phyloP scores from a whole-genome alignment of 2,113 vertebrate genomes.

The Octodon degus region DNA sequence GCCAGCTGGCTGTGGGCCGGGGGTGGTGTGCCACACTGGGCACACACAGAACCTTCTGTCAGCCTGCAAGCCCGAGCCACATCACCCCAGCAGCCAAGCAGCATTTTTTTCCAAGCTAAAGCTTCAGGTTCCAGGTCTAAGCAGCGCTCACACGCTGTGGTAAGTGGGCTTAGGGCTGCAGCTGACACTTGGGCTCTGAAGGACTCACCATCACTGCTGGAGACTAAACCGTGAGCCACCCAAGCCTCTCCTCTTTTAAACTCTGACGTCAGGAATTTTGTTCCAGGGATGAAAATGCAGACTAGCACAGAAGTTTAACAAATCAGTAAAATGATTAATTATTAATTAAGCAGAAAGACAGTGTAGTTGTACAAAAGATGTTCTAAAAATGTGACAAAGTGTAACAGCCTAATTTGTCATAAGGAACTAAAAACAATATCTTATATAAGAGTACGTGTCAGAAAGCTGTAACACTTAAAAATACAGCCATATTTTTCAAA shows the following conservation, averaged over 20 bases:
- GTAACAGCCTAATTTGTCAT: background rate
- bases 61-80: background rate
- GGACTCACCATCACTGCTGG: background rate
- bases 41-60: background rate
- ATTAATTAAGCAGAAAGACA: background rate
- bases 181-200: background rate
- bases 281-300: background rate
- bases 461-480: conserved; percentile 11
- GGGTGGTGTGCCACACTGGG: background rate
- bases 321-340: background rate
- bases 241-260: background rate
- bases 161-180: background rate
- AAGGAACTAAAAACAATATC: background rate
- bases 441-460: background rate
- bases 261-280: background rate
- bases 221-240: background rate
- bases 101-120: background rate
- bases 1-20: background rate
- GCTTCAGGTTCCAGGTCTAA: background rate
- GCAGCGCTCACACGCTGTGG: background rate
- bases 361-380: background rate
- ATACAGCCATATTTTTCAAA: background rate
- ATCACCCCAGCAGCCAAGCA: background rate
- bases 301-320: background rate
- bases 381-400: background rate